Conservation (phyloP, 2,797 vertebrate genomes). For the Scarus forsteni region DNA sequence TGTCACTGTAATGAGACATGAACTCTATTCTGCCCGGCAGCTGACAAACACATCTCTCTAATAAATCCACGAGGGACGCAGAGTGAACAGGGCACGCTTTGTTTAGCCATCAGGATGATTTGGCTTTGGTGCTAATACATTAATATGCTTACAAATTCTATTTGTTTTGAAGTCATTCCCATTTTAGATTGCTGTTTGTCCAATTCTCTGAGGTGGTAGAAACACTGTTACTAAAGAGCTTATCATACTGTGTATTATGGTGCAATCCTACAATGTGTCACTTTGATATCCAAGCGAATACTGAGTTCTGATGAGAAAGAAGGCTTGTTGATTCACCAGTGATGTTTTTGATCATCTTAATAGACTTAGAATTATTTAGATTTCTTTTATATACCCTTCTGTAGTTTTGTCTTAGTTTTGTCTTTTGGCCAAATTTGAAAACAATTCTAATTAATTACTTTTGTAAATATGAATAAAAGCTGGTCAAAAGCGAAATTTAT, state of each 20-base stretch:
- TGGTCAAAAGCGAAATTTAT: too few relatives aligned
- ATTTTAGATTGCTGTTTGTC: slow-evolving; percentile 2
- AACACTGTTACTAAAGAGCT: not conserved
- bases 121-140: slow-evolving; percentile 5
- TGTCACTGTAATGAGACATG: slow-evolving; percentile 26
- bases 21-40: slow-evolving; percentile 15
- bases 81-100: slow-evolving; percentile 10
- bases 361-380: too few relatives aligned
- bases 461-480: too few relatives aligned
- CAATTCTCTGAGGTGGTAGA: not conserved
- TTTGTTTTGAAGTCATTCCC: not conserved
- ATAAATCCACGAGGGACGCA: slow-evolving; percentile 46
- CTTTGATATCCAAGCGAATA: slow-evolving; percentile 7
- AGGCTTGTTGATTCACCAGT: too few relatives aligned
- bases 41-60: slow-evolving; percentile 21
- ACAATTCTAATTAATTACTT: too few relatives aligned
- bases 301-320: not conserved
- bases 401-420: too few relatives aligned
- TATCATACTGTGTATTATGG: not conserved
- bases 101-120: slow-evolving; percentile 16
- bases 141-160: not conserved
- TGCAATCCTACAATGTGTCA: not conserved
- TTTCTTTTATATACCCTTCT: too few relatives aligned
- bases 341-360: too few relatives aligned
- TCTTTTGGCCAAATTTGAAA: too few relatives aligned